phyloP scores from a whole-genome alignment of 2,888 invertebrate species.

The Cephus rjabovi region DNA sequence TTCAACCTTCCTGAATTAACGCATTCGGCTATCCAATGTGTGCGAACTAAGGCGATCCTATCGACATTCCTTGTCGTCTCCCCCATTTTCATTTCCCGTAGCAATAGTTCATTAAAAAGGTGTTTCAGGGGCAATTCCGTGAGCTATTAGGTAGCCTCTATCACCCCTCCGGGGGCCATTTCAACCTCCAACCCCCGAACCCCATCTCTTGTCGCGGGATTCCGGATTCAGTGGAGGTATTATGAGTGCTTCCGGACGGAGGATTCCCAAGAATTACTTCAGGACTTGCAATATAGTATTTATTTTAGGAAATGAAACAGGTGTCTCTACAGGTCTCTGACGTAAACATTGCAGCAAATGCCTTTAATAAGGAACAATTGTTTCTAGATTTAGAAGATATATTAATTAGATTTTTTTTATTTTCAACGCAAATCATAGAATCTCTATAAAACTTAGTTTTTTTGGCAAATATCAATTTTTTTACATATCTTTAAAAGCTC shows the following conservation, averaged over 20 bases:
- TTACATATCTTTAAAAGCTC: neutral
- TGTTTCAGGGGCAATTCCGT: constrained; percentile 79
- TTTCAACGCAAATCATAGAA: neutral
- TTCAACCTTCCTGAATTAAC: neutral
- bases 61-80: constrained; percentile 45
- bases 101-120: constrained; percentile 80
- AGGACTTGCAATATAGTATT: constrained; percentile 21
- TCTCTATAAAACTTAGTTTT: neutral
- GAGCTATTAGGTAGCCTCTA: constrained; percentile 75
- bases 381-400: neutral
- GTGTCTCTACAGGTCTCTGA: neutral
- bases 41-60: neutral
- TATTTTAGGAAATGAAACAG: neutral
- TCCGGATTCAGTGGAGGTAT: constrained; percentile 58
- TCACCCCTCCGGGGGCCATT: constrained; percentile 70
- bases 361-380: neutral
- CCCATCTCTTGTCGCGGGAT: constrained; percentile 37
- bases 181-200: constrained; percentile 46
- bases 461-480: neutral
- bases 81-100: constrained; percentile 69
- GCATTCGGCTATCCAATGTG: neutral
- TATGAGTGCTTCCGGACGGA: constrained; percentile 55
- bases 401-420: neutral
- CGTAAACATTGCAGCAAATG: neutral
- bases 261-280: constrained; percentile 34